Evolutionary conservation across 2,113 vertebrate species (phyloP).

Genomic region (Furnarius figulus): DNA sequence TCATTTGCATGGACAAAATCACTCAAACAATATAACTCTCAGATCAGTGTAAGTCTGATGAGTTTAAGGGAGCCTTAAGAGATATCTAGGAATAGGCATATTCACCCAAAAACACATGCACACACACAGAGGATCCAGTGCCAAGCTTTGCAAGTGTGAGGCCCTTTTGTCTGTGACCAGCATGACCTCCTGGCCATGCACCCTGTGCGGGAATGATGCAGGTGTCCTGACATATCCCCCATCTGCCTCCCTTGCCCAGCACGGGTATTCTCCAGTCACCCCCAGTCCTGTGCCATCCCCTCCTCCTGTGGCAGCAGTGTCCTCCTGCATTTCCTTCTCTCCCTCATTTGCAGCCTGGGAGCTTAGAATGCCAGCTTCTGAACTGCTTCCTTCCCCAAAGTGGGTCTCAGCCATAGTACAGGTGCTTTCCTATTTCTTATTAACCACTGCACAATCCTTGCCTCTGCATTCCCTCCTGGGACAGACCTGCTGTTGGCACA

Average conservation of each 20-base stretch:
- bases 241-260: rapidly evolving
- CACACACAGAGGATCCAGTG: background rate
- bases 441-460: background rate
- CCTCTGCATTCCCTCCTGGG: background rate
- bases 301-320: rapidly evolving
- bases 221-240: background rate
- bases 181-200: background rate
- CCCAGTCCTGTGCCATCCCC: no score
- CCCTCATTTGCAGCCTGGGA: background rate
- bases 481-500: background rate
- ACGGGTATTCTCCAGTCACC: background rate
- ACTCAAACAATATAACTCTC: background rate
- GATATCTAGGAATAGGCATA: rapidly evolving
- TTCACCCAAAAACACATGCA: background rate
- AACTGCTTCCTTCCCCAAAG: background rate
- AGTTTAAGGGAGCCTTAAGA: background rate
- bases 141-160: background rate
- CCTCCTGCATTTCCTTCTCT: background rate
- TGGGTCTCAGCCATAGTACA: background rate
- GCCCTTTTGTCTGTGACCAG: background rate
- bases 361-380: background rate
- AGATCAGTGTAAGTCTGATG: background rate
- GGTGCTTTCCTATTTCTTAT: background rate
- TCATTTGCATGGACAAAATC: background rate
- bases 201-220: rapidly evolving